phyloP scores from a whole-genome alignment of 53 echinoderm and acorn worm genomes.

The Crossaster papposus region DNA sequence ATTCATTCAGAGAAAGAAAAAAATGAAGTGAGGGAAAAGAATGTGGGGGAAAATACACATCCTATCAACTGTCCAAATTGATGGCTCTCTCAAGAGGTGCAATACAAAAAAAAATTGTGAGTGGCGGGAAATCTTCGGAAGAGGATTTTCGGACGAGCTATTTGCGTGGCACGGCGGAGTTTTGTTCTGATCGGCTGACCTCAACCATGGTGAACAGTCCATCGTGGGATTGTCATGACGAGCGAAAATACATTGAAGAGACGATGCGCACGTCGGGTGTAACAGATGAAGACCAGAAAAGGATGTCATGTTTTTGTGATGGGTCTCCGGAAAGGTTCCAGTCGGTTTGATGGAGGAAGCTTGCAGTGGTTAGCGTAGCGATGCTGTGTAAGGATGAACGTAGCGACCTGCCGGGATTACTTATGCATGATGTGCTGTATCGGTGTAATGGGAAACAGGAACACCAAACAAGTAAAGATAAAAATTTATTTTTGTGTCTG shows the following conservation, averaged over 20 bases:
- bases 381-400: not conserved
- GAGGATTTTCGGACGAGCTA: not conserved
- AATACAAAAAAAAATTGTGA: not conserved
- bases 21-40: not conserved
- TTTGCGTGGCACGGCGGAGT: not conserved
- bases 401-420: not conserved
- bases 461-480: conserved; percentile 45
- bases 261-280: not conserved
- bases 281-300: not conserved
- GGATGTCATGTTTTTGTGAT: not conserved
- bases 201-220: not conserved
- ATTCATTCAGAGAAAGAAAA: not conserved
- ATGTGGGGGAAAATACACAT: not conserved
- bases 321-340: not conserved
- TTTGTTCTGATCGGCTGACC: not conserved
- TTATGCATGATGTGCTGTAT: conserved; percentile 49
- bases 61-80: conserved; percentile 10
- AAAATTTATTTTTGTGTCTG: not conserved
- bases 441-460: conserved; percentile 20
- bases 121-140: not conserved
- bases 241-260: not conserved
- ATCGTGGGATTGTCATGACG: not conserved
- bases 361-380: not conserved
- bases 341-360: not conserved
- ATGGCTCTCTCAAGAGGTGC: not conserved